Base-by-base conservation (phyloP, 1,140 invertebrate species). In the Holotrichia oblita region DNA sequence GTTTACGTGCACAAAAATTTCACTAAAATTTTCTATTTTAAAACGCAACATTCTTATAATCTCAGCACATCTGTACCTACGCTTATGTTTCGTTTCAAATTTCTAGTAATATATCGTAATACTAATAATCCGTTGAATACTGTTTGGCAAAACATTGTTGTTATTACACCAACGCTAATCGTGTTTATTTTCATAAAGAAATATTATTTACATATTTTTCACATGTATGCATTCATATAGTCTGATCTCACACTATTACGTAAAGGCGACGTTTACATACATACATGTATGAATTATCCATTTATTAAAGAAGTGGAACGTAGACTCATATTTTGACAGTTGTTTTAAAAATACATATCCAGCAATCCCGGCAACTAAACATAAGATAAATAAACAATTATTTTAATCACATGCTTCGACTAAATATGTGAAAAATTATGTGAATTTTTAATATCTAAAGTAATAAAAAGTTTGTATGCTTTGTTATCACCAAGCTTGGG, bases 101-200 rank as follows among this genome's bases (percentile, higher is more conserved):
- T 48, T n/a, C 44, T n/a, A 12, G 12, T n/a, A 6, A 48, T n/a
- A 12, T 48, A 14, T 48, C n/a, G 44, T 48, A 48, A 48, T 48
- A 12, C 44, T 48, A 10, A 12, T 55, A 55, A 55, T 6, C 17
- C n/a, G 48, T n/a, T 55, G 48, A 17, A 55, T 17, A 17, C 14
- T 55, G 48, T 55, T 55, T 55, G n/a, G 48, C 48, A 55, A 17
- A 17, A 17, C 12, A 17, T 34, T 34, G 48, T 55, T 55, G 17
- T 55, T 55, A 55, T 55, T 55, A 55, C 48, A n/a, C 48, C 48
- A 55, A 55, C 48, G 48, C 48, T 55, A 55, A 55, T 55, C 48
- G 14, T 55, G 48, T 55, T 55, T 55, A 55, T 55, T 55, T 55
- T 55, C n/a, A 55, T 17, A 55, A 55, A 55, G 48, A 14, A 55